Base-by-base conservation (phyloP, 2,888 invertebrate species). In the Zygothrica quintamaculata region DNA sequence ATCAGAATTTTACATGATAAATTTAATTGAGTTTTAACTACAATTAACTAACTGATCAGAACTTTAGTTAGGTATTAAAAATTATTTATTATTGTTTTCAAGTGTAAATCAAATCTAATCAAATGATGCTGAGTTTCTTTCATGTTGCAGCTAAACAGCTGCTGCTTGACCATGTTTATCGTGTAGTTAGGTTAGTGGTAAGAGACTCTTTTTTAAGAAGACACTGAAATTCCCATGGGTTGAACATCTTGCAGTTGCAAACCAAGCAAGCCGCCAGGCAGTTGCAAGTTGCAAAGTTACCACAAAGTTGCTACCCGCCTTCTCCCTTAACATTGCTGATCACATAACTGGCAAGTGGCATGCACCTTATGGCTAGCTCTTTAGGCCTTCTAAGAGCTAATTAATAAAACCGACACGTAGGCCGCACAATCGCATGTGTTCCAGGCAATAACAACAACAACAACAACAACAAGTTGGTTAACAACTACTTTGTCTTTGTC, bases 401-500 rank as follows among this genome's bases (percentile, higher is more conserved):
- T 80, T 84, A 84, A 80, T 80, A 80, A 81, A 65, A 72, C 43
- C 78, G 60, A 74, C 79, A 84, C 79, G 79, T 72, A 71, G 51
- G 48, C 52, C 8, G 66, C 60, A 59, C 59, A 37, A 59, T 68
- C 56, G 67, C 59, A 50, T 42, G 65, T 59, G 55, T 18, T 67
- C 33, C 64, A 43, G 52, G 31, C 62, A 13, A 48, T 39, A 36
- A n/a, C n/a, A 7, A 33, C 43, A 44, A 25, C 36, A 51, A 13
- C 26, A 50, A 43, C 33, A 40, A 55, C 62, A 51, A n/a, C n/a
- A n/a, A n/a, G n/a, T n/a, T 57, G 61, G 52, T 43, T 40, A 43
- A 42, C 72, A 66, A 62, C 81, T 81, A 80, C 82, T 80, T 75
- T 77, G 82, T 80, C 79, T 84, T 80, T 81, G 79, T 80, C 79